Percentiles rank a stretch among this genome's conserved stretches.
Evolutionary conservation across 2,888 invertebrate genomes (phyloP).

Genomic region (Pseudoips prasinana): DNA sequence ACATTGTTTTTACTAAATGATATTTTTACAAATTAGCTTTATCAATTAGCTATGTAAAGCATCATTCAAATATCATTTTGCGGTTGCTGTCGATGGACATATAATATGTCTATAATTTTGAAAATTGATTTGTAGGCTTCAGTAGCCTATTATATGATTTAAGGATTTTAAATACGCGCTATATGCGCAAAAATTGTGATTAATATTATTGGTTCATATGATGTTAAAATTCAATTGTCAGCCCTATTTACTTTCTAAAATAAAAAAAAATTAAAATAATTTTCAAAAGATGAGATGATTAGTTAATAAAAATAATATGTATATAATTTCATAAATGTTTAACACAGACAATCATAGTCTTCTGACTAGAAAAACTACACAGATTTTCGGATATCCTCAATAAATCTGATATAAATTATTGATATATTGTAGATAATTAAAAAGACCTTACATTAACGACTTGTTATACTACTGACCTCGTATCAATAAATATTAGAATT

Average conservation of each 20-base stretch:
- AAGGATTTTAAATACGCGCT: too few relatives aligned
- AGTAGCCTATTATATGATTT: too few relatives aligned
- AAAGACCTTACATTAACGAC: slow-evolving; percentile 55
- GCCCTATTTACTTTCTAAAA: slow-evolving; percentile 20
- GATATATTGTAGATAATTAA: slow-evolving; percentile 48
- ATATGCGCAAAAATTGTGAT: too few relatives aligned
- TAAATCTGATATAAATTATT: slow-evolving; percentile 54
- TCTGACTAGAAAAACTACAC: slow-evolving; percentile 76
- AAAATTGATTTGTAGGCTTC: too few relatives aligned
- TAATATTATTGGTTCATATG: too few relatives aligned
- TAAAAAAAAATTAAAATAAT: not conserved
- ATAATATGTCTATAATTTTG: too few relatives aligned
- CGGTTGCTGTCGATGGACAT: too few relatives aligned
- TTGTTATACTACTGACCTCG: slow-evolving; percentile 73
- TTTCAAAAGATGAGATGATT: slow-evolving; percentile 18
- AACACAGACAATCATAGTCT: slow-evolving; percentile 73
- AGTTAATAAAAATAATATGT: slow-evolving; percentile 32
- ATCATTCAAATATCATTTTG: too few relatives aligned
- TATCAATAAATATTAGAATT: slow-evolving; percentile 75
- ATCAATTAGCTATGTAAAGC: too few relatives aligned
- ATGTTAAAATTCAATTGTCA: too few relatives aligned
- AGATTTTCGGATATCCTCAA: slow-evolving; percentile 55
- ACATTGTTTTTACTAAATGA: too few relatives aligned
- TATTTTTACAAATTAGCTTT: too few relatives aligned
- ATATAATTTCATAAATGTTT: slow-evolving; percentile 46